Evolutionary conservation across 2,888 invertebrate genomes (phyloP), one percentile per base, ranked within the genome.

Genomic region (Polymixis lichenea): DNA sequence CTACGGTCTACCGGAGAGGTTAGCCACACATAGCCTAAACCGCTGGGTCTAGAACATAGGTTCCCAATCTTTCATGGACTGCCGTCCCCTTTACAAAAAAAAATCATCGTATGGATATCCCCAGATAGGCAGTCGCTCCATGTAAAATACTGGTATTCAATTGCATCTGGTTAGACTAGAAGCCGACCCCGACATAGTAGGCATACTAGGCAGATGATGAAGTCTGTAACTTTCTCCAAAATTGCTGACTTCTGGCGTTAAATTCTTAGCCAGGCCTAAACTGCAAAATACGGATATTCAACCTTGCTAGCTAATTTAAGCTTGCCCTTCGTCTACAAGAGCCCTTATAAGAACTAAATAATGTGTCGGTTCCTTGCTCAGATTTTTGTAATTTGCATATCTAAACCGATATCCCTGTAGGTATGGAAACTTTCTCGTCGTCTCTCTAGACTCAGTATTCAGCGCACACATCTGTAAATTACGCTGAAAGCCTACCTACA

Each of bases 281-380:
- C 19, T 19, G 17, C 5, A 5, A 55, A 19, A 38, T 38, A 67
- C 32, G 11, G 11, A 17, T 32, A 51, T 66, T 22, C 9, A 25
- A 32, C 13, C 32, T 32, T 2, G 32, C 32, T 32, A 32, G 32
- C 32, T 32, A 32, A n/a, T 38, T n/a, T 8, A 64, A 38, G 38
- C 5, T 4, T 32, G 71, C 75, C 74, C 80, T 70, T 73, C 62
- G 82, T 78, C n/a, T 65, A 65, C 56, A 74, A 76, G 65, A 76
- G 74, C 73, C 66, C 49, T 79, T 80, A 80, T 79, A 66, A 76
- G 65, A 76, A 77, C 77, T 56, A 62, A 72, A 74, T 74, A 84
- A 83, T 77, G 53, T 61, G 75, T 67, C 55, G 71, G 69, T 80
- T 85, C 75, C 80, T 85, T 83, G 78, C 76, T 87, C 87, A 88